phyloP scores from a whole-genome alignment of 2,797 vertebrate species.

The Chrysocyon brachyurus region DNA sequence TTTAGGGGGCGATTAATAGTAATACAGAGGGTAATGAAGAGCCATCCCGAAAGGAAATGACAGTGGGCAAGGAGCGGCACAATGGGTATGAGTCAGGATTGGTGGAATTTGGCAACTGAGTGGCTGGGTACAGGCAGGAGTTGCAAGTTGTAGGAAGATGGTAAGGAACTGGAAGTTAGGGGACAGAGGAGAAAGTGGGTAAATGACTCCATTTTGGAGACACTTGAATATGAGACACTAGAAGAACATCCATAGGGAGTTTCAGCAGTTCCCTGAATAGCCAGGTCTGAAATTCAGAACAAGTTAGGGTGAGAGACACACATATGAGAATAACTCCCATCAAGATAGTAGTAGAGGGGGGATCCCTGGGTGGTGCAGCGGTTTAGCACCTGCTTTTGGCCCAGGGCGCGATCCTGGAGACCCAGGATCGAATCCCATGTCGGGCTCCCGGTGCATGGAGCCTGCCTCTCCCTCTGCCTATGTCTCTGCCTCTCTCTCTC shows the following conservation, averaged over 20 bases:
- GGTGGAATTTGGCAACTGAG: neutral
- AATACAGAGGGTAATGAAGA: neutral
- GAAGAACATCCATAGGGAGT: neutral
- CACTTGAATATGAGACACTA: constrained; percentile 18
- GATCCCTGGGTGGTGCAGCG: neutral
- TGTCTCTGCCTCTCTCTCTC: too few species aligned
- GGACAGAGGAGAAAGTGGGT: neutral
- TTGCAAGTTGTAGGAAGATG: neutral
- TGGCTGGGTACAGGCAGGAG: neutral
- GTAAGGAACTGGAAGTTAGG: neutral
- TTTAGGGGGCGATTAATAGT: neutral
- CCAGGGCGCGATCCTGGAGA: too few species aligned
- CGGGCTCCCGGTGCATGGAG: too few species aligned
- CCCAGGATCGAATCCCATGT: too few species aligned
- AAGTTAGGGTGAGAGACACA: constrained; percentile 12
- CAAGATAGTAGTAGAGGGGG: neutral
- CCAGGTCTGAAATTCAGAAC: constrained; percentile 30
- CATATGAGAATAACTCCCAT: neutral
- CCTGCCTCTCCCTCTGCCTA: too few species aligned
- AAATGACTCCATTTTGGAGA: constrained; percentile 38
- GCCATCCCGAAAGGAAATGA: neutral
- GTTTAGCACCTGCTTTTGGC: too few species aligned
- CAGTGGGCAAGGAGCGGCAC: neutral
- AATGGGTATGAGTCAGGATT: neutral
- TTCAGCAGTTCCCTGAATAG: neutral